Base-by-base conservation (phyloP, 2,797 vertebrate species). In the Naso thynnoides region DNA sequence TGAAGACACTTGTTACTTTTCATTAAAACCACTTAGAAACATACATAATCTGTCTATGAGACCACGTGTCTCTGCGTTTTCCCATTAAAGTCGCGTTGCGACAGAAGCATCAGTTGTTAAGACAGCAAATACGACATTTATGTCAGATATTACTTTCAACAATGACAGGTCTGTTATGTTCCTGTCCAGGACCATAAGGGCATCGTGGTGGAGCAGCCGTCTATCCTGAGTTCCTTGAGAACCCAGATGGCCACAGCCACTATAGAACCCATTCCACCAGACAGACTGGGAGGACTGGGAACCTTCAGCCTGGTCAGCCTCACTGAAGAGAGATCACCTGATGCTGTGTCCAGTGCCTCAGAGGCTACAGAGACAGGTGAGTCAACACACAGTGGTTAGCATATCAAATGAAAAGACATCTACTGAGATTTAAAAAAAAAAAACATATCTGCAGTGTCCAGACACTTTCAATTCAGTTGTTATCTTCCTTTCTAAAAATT, bases 341-440 rank as follows among this genome's bases (percentile, higher is more conserved):
- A 98, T 89, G 96, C 96, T 66, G 92, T 98, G 93, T 98, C 96
- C 90, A 95, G 95, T 77, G 96, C 97, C 61, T 97, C 97, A 6
- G 98, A 99, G 93, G 96, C 96, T 45, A 97, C 97, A 13, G 97
- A 99, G 89, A 94, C 90, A 21, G 94, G 97, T 98, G 91, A 96
- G 96, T 89, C n/a, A 16, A 4, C n/a, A 8, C n/a, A 53, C 23
- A 36, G 11, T 38, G 3, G 15, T 64, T 33, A 33, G 6, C 6
- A 33, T 33, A 7, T 33, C 7, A 33, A 33, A 3, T 9, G 9
- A 33, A 9, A 33, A 33, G 31, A 33, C 31, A 33, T n/a, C n/a
- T n/a, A n/a, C n/a, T n/a, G n/a, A n/a, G n/a, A n/a, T n/a, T n/a
- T n/a, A n/a, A n/a, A n/a, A n/a, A n/a, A n/a, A n/a, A n/a, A 33